Evolutionary conservation across 2,888 invertebrate genomes (phyloP), one percentile per base, ranked within the genome.

Genomic region (Acanthosoma haemorrhoidale): DNA sequence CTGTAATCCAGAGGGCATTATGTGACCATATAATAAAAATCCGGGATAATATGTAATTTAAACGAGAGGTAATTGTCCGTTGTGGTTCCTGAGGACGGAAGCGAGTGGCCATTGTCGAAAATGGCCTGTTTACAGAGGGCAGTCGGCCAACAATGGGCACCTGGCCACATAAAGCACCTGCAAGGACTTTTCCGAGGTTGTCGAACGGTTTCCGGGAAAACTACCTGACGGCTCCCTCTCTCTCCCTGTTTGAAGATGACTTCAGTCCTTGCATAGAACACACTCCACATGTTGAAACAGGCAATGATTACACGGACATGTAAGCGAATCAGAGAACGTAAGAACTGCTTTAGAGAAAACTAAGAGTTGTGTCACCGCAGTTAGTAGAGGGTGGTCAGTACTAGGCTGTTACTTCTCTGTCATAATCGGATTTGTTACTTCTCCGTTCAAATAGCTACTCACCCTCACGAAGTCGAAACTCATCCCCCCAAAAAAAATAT

Each of bases 181-280:
- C 64, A 64, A 64, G 64, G 64, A 39, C 64, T 64, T 64, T 43
- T 64, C 39, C 41, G 64, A 64, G 64, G 64, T 64, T 64, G 32
- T 32, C 16, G 29, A 64, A 64, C 39, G 29, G 64, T 43, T 64
- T 64, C 64, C 64, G 41, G 64, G 64, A 64, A 43, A 64, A 43
- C 29, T 41, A n/a, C 36, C 60, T n/a, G n/a, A n/a, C n/a, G 58
- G 41, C n/a, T 16, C n/a, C 41, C 5, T 13, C 41, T 41, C 5
- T 41, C n/a, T 13, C 4, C 5, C n/a, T 4, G 5, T 41, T 51
- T 13, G 51, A 51, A 51, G 51, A 51, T 51, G 51, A 51, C 51
- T 21, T 51, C n/a, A n/a, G n/a, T n/a, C n/a, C n/a, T n/a, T n/a
- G n/a, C n/a, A n/a, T n/a, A n/a, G n/a, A n/a, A n/a, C n/a, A n/a